Evolutionary conservation across 2,797 vertebrate species (phyloP).

Genomic region (Synaphobranchus kaupii): DNA sequence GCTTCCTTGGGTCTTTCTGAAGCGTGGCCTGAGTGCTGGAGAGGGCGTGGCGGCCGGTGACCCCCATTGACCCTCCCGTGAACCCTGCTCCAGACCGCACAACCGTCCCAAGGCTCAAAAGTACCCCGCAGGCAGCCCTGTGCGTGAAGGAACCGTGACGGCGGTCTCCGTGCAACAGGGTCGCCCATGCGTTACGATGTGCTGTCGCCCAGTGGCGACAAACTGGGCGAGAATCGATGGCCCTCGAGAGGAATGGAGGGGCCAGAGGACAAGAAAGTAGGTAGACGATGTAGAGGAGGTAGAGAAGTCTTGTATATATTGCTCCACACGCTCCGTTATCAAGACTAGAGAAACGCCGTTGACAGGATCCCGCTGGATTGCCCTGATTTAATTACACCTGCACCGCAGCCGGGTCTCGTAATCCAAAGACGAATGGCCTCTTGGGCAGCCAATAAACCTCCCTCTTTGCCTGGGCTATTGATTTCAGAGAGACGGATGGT

Average conservation of each 20-base stretch:
- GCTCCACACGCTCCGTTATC: background rate
- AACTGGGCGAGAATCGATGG: background rate
- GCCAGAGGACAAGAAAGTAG: background rate
- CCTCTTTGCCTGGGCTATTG: background rate
- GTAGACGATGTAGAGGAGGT: background rate
- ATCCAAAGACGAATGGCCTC: background rate
- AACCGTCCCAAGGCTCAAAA: background rate
- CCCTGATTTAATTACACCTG: constrained; percentile 16
- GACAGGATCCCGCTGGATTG: background rate
- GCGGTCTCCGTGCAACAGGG: background rate
- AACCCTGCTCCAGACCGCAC: background rate
- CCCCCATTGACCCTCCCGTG: background rate
- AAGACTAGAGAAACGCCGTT: background rate
- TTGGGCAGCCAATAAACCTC: constrained; percentile 3
- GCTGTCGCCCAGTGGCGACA: background rate
- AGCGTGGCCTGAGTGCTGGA: background rate
- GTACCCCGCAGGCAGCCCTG: background rate
- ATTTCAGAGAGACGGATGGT: background rate
- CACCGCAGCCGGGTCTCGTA: background rate
- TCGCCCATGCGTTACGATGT: background rate
- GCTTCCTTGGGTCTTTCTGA: background rate
- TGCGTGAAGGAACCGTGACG: background rate
- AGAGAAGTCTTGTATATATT: background rate
- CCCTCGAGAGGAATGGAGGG: background rate
- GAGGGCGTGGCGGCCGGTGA: background rate